Evolutionary conservation across 1,140 invertebrate genomes (phyloP), one percentile per base, ranked within the genome.

Genomic region (Cyclina sinensis): DNA sequence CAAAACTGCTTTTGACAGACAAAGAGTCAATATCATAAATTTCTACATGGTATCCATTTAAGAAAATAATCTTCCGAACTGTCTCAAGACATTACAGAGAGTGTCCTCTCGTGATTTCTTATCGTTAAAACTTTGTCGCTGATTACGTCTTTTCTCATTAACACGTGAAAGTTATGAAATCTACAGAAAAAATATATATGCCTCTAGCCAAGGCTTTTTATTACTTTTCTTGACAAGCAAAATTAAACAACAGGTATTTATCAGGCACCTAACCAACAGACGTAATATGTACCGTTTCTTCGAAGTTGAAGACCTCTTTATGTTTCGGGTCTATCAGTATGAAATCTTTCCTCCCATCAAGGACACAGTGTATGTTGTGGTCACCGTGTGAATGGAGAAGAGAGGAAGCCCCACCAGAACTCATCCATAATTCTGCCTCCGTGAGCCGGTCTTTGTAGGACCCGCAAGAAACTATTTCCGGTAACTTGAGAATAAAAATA

Each of bases 321-420:
- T 93, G 89, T 59, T 93, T 88, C n/a, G 74, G 59, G 39, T 94
- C 92, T 12, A 95, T 94, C 21, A 95, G 83, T 48, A 95, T 95
- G 85, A 95, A 95, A 74, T 96, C 95, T 76, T 95, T 94, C 16
- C 95, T 83, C 7, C 95, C 95, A 80, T 94, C 94, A 3, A 95
- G 54, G 37, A 95, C 92, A 90, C 95, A 96, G 82, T 96, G 95
- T 1, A 95, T 70, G 80, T 94, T 92, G 76, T 95, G 94, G 74
- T 96, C 94, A 11, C 93, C 93, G 76, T 95, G 95, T 35, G 92
- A 93, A 74, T 95, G 94, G 0, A 96, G 85, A 9, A 93, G 83
- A 16, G 94, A 95, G 4, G 91, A 89, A 5, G 95, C 95, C 3
- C 94, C 94, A 14, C 95, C 95, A 68, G 92, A 94, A 80, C 92